Percentiles rank a stretch among this genome's conserved stretches.
Evolutionary conservation across 2,888 invertebrate genomes (phyloP).

Genomic region (Buathra laborator): DNA sequence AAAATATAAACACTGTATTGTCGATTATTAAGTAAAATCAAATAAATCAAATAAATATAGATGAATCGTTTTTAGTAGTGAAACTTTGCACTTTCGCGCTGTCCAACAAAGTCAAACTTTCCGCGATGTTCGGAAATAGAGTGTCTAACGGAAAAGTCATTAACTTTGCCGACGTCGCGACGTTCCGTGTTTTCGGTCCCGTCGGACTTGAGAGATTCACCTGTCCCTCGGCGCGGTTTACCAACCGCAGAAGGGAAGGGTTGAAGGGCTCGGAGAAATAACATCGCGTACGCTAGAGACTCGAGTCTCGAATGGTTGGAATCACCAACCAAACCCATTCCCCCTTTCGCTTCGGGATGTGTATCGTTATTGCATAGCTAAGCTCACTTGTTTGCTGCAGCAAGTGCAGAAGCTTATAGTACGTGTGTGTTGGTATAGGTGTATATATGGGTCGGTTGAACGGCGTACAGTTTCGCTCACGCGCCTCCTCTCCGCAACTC

Average conservation of each 20-base stretch:
- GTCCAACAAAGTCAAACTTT: neutral
- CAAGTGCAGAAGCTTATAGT: constrained; percentile 49
- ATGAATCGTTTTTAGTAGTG: neutral
- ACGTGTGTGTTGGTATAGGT: neutral
- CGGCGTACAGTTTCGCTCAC: constrained; percentile 41
- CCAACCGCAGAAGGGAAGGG: neutral
- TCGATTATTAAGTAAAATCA: no score
- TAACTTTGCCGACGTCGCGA: neutral
- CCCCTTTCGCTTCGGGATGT: constrained; percentile 46
- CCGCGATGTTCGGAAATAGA: neutral
- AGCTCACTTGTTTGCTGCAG: constrained; percentile 76
- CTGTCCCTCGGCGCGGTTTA: constrained; percentile 12
- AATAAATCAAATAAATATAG: neutral
- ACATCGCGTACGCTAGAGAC: constrained; percentile 19
- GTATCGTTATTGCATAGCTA: constrained; percentile 77
- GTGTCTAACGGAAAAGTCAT: constrained; percentile 6
- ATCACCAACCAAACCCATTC: constrained; percentile 25
- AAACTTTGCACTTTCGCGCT: neutral
- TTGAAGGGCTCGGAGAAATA: constrained; percentile 34
- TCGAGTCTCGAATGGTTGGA: constrained; percentile 15
- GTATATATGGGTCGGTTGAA: constrained; percentile 41
- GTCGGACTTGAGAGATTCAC: constrained; percentile 20
- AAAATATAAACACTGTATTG: no score
- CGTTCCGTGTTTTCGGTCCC: constrained; percentile 13
- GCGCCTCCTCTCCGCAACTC: constrained; percentile 55